These are phyloP conservation scores for Platalea minor DNA, from an alignment of 2,797 vertebrate species.

Conservation along the genomic window DNA sequence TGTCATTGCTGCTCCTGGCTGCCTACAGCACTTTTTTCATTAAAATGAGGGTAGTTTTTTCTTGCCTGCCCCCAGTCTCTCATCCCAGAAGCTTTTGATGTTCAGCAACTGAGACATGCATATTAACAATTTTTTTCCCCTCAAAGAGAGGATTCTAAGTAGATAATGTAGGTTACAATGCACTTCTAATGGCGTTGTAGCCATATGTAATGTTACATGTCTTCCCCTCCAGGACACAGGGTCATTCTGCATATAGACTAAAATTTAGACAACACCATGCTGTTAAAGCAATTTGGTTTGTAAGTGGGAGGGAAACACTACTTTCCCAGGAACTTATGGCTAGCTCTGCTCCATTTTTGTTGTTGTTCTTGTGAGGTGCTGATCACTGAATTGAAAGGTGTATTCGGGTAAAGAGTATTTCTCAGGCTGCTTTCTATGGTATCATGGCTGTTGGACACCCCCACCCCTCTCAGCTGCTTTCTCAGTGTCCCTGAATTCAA, in stretches of 20 bases:
- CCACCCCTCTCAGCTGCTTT: constrained; percentile 73
- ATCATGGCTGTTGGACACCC: constrained; percentile 53
- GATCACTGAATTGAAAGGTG: constrained; percentile 67
- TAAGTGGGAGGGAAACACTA: constrained; percentile 35
- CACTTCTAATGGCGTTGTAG: constrained; percentile 71
- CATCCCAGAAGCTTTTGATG: constrained; percentile 56
- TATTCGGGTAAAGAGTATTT: constrained; percentile 74
- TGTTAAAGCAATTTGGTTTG: constrained; percentile 51
- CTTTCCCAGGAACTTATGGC: constrained; percentile 64
- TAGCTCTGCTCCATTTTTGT: constrained; percentile 50
- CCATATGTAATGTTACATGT: constrained; percentile 70
- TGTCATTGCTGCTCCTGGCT: constrained; percentile 67
- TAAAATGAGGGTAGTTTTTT: constrained; percentile 65
- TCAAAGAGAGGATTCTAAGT: constrained; percentile 50
- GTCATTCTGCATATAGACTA: constrained; percentile 62
- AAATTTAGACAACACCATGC: constrained; percentile 45
- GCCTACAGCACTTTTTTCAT: constrained; percentile 73
- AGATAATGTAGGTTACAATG: constrained; percentile 70
- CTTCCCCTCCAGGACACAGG: constrained; percentile 74
- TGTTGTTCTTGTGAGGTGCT: constrained; percentile 67
- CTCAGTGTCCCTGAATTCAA: constrained; percentile 64
- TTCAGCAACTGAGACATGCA: constrained; percentile 64
- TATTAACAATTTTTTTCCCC: constrained; percentile 58
- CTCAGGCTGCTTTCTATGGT: constrained; percentile 67
- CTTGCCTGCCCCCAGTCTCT: constrained; percentile 48